Conservation (phyloP, 2,113 vertebrate species). For the Phrynocephalus versicolor region DNA sequence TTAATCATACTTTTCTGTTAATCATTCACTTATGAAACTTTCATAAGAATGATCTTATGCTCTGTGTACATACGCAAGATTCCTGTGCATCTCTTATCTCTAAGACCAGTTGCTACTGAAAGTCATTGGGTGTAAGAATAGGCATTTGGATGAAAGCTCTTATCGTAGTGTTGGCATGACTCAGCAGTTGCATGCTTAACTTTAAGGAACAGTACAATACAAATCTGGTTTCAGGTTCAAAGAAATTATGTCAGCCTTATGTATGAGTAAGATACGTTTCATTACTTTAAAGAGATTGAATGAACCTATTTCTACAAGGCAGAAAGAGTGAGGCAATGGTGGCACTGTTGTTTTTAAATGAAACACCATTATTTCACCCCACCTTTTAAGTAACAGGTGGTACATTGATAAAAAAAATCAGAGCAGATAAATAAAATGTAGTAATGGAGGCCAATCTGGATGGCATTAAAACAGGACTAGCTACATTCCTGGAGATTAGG, state of each 20-base stretch:
- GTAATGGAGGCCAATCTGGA: background rate
- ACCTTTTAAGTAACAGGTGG: background rate
- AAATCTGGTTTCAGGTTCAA: background rate
- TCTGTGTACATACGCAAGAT: constrained; percentile 13
- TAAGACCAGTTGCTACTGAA: constrained; percentile 13
- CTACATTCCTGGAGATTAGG: too few species aligned
- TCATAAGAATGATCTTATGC: constrained; percentile 11
- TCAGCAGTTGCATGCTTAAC: constrained; percentile 64
- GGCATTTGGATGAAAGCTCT: constrained; percentile 37
- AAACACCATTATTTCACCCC: background rate
- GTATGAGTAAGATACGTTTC: background rate
- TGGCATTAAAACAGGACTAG: too few species aligned
- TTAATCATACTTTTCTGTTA: background rate
- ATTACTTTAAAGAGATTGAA: background rate
- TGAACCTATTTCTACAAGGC: constrained; percentile 10
- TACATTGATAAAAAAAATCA: background rate
- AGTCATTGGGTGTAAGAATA: constrained; percentile 54
- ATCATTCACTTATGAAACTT: background rate
- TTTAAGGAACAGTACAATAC: constrained; percentile 17
- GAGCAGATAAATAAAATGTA: background rate
- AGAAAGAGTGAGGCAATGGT: background rate
- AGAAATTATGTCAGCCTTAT: constrained; percentile 18
- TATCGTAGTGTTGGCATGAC: constrained; percentile 52
- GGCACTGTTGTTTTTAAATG: background rate
- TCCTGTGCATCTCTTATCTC: constrained; percentile 13